Evolutionary conservation across 1,140 invertebrate species (phyloP), one percentile per base, ranked within the genome.

Genomic region (Lamellibrachia luymesi): DNA sequence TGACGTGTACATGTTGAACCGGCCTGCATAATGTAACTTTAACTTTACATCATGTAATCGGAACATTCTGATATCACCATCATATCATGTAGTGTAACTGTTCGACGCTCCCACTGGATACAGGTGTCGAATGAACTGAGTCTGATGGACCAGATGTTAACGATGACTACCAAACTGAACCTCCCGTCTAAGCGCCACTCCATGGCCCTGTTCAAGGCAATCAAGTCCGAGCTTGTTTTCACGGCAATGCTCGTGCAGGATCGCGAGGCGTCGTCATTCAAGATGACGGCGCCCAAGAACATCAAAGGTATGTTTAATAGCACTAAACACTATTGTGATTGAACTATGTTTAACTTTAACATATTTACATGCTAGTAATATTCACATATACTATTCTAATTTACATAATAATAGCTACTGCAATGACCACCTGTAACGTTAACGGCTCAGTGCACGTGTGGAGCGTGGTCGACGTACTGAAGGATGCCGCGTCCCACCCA

Each of bases 161-260:
- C 64, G 64, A 80, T 80, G 64, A 80, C 64, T 10, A 80, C 64
- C 2, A 80, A 80, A 22, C 17, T 80, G 64, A 80, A 80, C 64
- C 17, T 80, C 2, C 64, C 64, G 13, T 80, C 64, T 22, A 80
- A 17, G 64, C 64, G 64, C 64, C 64, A 80, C 64, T 4, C 64
- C 64, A 80, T 80, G 64, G 64, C 64, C 17, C 8, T 92, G 51
- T 90, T 94, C 92, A 80, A 93, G 51, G 94, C 94, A 25, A 93
- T 95, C 51, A 95, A 95, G 92, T 93, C 94, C 0, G 95, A 95
- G 93, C 92, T 93, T 2, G 94, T 95, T 13, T 95, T 95, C 90
- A 95, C 95, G 94, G 93, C 94, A 25, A 92, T 95, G 13, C 95
- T 95, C 91, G 94, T 95, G 91, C 91, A 94, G 10, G 90, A 95